Evolutionary conservation across 2,113 vertebrate genomes (phyloP), one percentile per base, ranked within the genome.

Genomic region (Clinocottus analis): DNA sequence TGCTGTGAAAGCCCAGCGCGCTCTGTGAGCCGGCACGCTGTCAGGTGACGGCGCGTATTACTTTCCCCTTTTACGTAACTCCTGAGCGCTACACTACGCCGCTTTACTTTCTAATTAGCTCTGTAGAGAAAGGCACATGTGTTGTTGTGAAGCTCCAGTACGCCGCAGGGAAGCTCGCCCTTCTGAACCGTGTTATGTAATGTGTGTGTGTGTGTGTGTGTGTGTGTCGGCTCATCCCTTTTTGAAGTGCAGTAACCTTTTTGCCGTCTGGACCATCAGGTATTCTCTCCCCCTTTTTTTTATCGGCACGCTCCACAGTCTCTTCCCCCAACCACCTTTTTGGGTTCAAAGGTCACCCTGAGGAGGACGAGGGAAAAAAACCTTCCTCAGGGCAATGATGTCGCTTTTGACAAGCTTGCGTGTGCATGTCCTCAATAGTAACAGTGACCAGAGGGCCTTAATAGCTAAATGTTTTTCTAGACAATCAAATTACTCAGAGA

Each of bases 1-100:
- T 61, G 53, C 33, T 63, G 67, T 59, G 55, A 69, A 29, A 31
- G 16, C 64, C 14, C 51, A 79, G 37, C 14, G 60, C 23, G 63
- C 37, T 4, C 67, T 2, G 31, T 72, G n/a, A 72, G 31, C 33
- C 65, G 59, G 37, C 11, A 37, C 25, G 13, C 17, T 31, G 69
- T 87, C 78, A 84, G 66, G 59, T 87, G 66, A 72, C 53, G 1
- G 49, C 17, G 27, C 5, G 83, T 71, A 82, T 89, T 84, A 86
- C 64, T 35, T 14, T 37, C 7, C 25, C 31, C 67, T 43, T 85
- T 90, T 87, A 85, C 47, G 23, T 83, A 86, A 85, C 69, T 29
- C 67, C 0, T 13, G 23, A 72, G 64, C n/a, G 0, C 39, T 61
- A 63, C n/a, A 0, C 39, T 61, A 25, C 9, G 0, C 33, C 53